A percentile compares a stretch with the other conserved stretches of the same genome.
phyloP scores from a whole-genome alignment of 2,888 invertebrate genomes.

The Athalia rosae region DNA sequence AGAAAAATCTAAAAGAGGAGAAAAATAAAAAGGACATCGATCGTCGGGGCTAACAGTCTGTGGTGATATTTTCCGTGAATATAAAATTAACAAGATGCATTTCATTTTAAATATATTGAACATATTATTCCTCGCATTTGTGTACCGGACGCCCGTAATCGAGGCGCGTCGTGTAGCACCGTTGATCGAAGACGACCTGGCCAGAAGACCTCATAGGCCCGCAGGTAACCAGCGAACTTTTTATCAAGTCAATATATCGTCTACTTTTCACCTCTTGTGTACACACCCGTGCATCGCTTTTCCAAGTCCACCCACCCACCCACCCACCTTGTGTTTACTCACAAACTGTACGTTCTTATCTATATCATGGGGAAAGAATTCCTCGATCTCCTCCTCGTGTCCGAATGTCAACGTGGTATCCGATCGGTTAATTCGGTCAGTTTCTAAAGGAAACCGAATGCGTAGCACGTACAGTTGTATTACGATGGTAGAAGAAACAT shows the following conservation, averaged over 20 bases:
- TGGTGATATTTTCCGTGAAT: not conserved
- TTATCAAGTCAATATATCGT: not conserved
- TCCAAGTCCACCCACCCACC: no score
- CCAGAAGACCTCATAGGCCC: slow-evolving; percentile 79
- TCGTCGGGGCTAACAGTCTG: not conserved
- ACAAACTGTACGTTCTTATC: no score
- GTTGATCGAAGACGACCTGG: slow-evolving; percentile 81
- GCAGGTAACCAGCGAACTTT: slow-evolving; percentile 74
- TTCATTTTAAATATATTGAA: slow-evolving; percentile 44
- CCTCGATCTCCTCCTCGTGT: no score
- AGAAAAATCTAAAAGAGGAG: no score
- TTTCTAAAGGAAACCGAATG: no score
- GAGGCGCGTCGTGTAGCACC: slow-evolving; percentile 78
- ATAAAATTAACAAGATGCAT: slow-evolving; percentile 59
- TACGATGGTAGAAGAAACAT: no score
- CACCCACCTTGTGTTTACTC: no score
- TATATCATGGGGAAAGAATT: no score
- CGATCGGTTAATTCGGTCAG: no score
- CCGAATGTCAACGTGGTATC: no score
- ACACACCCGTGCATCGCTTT: not conserved
- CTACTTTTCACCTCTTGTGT: not conserved
- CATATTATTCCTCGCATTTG: slow-evolving; percentile 67
- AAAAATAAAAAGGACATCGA: not conserved
- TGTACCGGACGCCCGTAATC: slow-evolving; percentile 71
- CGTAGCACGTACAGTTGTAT: no score